phyloP scores from a whole-genome alignment of 2,113 vertebrate species.

The Oncorhynchus gorbuscha region DNA sequence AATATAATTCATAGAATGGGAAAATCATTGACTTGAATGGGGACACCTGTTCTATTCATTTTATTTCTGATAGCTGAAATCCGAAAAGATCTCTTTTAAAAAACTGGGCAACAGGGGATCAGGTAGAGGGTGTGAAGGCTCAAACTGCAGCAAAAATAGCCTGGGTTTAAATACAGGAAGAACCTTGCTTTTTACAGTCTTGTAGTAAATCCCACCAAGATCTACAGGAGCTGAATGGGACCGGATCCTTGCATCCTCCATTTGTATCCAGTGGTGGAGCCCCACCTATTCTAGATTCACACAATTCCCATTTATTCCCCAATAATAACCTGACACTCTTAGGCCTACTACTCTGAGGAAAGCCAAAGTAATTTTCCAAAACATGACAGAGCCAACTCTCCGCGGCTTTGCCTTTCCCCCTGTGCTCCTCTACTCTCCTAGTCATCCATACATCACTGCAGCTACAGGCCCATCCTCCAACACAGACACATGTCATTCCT shows the following conservation, averaged over 20 bases:
- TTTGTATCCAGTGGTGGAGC: background rate
- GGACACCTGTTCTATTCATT: too few relatives aligned
- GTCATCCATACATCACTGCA: too few relatives aligned
- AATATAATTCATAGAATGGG: too few relatives aligned
- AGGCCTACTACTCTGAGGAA: too few relatives aligned
- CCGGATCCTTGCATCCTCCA: background rate
- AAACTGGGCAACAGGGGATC: constrained; percentile 40
- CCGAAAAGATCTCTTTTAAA: constrained; percentile 54
- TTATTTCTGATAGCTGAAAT: background rate
- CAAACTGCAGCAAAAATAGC: background rate
- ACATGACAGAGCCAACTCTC: too few relatives aligned
- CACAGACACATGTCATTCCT: background rate
- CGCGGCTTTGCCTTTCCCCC: too few relatives aligned
- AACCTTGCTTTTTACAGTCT: background rate
- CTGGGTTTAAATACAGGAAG: background rate
- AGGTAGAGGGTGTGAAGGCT: constrained; percentile 11
- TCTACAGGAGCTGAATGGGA: background rate
- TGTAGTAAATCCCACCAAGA: background rate
- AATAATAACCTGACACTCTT: too few relatives aligned
- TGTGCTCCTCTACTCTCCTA: too few relatives aligned
- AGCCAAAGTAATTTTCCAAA: too few relatives aligned
- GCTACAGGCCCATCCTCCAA: background rate
- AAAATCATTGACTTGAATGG: too few relatives aligned
- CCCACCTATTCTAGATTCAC: too few relatives aligned
- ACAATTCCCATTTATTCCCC: too few relatives aligned